Conservation (phyloP, 2,888 invertebrate genomes). For the Tryphoninae sp. region DNA sequence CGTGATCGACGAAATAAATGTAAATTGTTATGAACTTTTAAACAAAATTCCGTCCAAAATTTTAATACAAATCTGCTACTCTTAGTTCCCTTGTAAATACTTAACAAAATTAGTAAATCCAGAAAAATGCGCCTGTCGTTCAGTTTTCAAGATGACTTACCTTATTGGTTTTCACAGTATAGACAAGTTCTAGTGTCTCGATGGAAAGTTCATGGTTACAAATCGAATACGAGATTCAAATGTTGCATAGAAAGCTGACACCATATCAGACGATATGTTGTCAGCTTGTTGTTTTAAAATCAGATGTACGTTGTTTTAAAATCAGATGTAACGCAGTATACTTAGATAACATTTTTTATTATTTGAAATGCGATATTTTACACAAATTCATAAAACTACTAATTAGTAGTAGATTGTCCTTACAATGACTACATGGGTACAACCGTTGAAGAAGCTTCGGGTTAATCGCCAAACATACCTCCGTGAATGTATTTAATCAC, state of each 20-base stretch:
- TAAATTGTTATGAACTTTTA: too few species aligned
- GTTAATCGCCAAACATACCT: constrained; percentile 57
- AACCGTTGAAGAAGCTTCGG: neutral
- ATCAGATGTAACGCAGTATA: too few species aligned
- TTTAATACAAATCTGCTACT: too few species aligned
- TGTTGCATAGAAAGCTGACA: neutral
- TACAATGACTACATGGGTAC: too few species aligned
- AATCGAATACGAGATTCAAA: constrained; percentile 29
- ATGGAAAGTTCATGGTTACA: constrained; percentile 49
- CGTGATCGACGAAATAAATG: neutral
- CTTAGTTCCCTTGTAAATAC: too few species aligned
- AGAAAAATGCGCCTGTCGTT: too few species aligned
- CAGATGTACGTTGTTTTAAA: neutral
- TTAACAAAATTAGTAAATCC: too few species aligned
- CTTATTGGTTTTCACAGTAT: constrained; percentile 68
- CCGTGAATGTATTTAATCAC: constrained; percentile 57
- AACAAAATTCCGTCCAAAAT: too few species aligned
- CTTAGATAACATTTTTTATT: too few species aligned
- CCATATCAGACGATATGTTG: neutral
- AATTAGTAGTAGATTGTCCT: too few species aligned
- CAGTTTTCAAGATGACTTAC: constrained; percentile 63
- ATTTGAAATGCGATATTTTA: too few species aligned
- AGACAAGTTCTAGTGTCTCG: constrained; percentile 54
- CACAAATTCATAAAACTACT: too few species aligned
- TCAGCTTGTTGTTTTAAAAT: neutral